Base-by-base conservation (phyloP, 2,888 invertebrate genomes). In the Myopa tessellatipennis region DNA sequence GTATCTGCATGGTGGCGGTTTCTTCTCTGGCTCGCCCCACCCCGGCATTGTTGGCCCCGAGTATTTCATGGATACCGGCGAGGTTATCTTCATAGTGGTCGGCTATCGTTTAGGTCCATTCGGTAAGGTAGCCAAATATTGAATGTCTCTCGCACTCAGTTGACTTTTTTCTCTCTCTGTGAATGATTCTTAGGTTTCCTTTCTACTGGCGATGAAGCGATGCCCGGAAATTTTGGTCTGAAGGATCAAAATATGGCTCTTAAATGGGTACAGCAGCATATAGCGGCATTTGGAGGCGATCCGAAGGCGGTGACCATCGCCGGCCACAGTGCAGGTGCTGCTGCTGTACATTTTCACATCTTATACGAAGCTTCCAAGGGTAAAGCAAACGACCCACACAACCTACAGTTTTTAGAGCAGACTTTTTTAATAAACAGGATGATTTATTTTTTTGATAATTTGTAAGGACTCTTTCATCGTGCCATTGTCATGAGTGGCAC, bases 1-100 rank as follows among this genome's bases (percentile, higher is more conserved):
- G 4, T 90, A 89, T 76, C 87, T 91, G 16, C 90, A 91, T 80
- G 89, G 90, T 50, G 91, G 91, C 0, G 91, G 88, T 4, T 90
- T 88, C 73, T 86, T 90, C 75, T 84, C 88, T 5, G 91, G 91
- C 4, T 83, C 88, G n/a, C 85, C 88, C 1, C 85, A 86, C 79
- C 89, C 89, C 2, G 79, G 71, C 7, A 79, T 85, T 34, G 78
- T 85, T 73, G 90, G 90, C 0, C 90, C 91, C 0, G 89, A 90
- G 76, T 90, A 89, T 82, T 84, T 91, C 6, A 88, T 91, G 90
- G 90, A 90, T 74, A 85, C 84, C 0, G 82, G 85, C 67, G 84
- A 89, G 79, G 86, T 90, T 5, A 82, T 90, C 40, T 76, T 90
- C 58, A 89, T 90, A 5, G 86, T 88, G 4, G 80, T 88, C 26